Percentiles rank a stretch among this genome's conserved stretches.
Conservation (phyloP, 2,888 invertebrate genomes). For the Drosophila imparisetae region DNA sequence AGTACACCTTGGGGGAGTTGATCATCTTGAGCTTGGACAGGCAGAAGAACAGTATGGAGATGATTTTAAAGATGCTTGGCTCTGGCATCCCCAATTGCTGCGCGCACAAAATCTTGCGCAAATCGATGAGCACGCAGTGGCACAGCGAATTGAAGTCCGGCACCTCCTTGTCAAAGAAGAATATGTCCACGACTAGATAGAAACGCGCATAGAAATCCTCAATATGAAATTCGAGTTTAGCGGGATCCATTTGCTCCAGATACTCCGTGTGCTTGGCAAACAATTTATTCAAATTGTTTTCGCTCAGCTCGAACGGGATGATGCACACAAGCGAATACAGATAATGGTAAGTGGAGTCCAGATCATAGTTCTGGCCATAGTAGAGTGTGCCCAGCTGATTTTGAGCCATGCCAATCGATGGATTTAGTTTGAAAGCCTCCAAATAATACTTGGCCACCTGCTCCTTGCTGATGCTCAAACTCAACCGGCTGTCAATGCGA, state of each 20-base stretch:
- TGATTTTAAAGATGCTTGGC: constrained; percentile 92
- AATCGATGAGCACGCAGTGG: constrained; percentile 89
- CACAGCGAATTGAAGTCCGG: constrained; percentile 89
- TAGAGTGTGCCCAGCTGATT: constrained; percentile 97
- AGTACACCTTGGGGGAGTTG: constrained; percentile 92
- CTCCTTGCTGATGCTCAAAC: constrained; percentile 79
- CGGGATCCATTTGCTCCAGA: constrained; percentile 86
- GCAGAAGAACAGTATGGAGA: constrained; percentile 92
- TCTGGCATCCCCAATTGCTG: constrained; percentile 86
- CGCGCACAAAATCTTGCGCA: constrained; percentile 90
- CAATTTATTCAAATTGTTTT: constrained; percentile 92
- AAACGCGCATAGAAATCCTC: constrained; percentile 86
- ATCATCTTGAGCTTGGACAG: constrained; percentile 90
- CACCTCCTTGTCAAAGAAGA: constrained; percentile 86
- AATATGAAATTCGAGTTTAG: constrained; percentile 84
- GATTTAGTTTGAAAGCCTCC: constrained; percentile 91
- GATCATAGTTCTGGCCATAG: constrained; percentile 91
- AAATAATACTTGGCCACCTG: constrained; percentile 92
- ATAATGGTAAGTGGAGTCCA: constrained; percentile 96
- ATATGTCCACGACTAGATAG: constrained; percentile 85
- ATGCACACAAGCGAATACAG: constrained; percentile 92
- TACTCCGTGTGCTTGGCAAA: constrained; percentile 89
- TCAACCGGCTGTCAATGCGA: constrained; percentile 82
- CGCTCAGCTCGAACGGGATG: constrained; percentile 94
- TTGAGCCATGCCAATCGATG: constrained; percentile 94